Evolutionary conservation across 2,113 vertebrate species (phyloP).

Genomic region (Chloebia gouldiae): DNA sequence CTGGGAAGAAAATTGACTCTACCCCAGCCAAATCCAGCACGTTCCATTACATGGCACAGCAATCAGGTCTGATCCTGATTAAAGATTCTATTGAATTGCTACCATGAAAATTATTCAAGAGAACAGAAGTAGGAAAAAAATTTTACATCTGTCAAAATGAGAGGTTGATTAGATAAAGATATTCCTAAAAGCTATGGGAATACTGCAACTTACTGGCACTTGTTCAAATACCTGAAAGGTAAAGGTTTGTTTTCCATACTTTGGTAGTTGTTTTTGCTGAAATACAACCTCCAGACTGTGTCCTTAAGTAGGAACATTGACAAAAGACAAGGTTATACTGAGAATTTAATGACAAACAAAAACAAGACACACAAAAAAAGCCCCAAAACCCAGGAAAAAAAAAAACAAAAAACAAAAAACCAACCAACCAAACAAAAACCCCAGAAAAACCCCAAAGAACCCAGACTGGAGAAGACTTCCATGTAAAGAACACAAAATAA

Average conservation of each 20-base stretch:
- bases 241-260: background rate
- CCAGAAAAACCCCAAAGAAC: background rate
- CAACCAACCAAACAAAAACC: background rate
- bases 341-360: background rate
- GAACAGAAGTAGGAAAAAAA: background rate
- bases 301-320: background rate
- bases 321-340: background rate
- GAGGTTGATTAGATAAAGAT: background rate
- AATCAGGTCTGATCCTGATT: background rate
- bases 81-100: background rate
- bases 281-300: background rate
- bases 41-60: background rate
- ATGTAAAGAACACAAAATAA: background rate
- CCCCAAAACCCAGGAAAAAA: background rate
- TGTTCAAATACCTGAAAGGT: background rate
- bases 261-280: background rate
- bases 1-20: background rate
- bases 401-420: background rate
- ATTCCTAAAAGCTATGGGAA: background rate
- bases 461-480: background rate
- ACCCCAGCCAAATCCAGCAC: background rate
- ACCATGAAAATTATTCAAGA: background rate
- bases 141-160: background rate
- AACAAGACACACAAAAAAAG: background rate
- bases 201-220: background rate